phyloP scores from a whole-genome alignment of 2,888 invertebrate genomes.

The Endomychus coccineus region DNA sequence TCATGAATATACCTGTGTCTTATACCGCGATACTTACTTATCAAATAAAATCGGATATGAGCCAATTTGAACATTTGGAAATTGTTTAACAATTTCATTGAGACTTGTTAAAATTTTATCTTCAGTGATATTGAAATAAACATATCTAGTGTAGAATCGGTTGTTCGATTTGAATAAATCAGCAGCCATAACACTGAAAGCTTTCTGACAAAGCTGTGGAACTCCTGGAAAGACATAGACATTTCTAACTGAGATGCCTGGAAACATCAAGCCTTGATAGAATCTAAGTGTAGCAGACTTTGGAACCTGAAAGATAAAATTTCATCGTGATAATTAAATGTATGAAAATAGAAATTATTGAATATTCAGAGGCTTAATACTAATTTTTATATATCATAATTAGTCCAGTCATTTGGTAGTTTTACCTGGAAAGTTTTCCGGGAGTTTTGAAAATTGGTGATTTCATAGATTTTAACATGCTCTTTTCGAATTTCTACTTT shows the following conservation, averaged over 20 bases:
- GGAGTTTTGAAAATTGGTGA: conserved; percentile 12
- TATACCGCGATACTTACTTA: conserved; percentile 11
- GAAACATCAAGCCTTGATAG: conserved; percentile 40
- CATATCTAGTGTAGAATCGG: conserved; percentile 40
- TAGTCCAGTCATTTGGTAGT: no score
- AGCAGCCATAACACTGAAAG: conserved; percentile 37
- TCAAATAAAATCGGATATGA: conserved; percentile 47
- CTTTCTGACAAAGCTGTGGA: conserved; percentile 47
- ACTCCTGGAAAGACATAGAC: conserved; percentile 67
- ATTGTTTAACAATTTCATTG: conserved; percentile 41
- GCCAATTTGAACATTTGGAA: conserved; percentile 47
- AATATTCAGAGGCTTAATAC: no score
- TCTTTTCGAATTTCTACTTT: no score
- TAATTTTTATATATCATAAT: not conserved
- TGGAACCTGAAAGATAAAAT: conserved; percentile 46
- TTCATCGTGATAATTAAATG: conserved; percentile 25
- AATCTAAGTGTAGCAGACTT: conserved; percentile 43
- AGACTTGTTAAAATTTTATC: conserved; percentile 43
- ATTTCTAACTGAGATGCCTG: conserved; percentile 50
- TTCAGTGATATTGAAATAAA: conserved; percentile 46
- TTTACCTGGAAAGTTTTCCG: conserved; percentile 9
- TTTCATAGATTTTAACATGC: no score
- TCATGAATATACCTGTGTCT: no score
- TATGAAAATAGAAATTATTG: conserved; percentile 2
- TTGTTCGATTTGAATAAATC: conserved; percentile 39